Conservation (phyloP, 2,113 vertebrate species). For the Cygnus buccinator region DNA sequence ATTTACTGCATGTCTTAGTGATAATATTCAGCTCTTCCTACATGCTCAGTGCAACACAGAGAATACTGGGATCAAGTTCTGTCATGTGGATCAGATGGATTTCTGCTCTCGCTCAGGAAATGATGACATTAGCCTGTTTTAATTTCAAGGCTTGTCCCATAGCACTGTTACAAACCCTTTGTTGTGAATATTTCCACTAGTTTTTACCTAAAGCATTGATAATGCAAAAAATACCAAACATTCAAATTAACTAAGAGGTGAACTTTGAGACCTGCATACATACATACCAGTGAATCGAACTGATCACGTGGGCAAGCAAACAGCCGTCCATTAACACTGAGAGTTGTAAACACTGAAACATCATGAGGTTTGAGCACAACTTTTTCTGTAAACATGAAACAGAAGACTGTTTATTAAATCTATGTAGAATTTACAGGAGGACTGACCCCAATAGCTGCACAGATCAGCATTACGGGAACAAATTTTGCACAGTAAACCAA, state of each 20-base stretch:
- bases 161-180: neutral
- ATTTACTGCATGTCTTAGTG: neutral
- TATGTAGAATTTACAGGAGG: conserved; percentile 38
- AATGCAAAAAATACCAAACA: neutral
- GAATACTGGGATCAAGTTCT: neutral
- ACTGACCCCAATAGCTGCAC: conserved; percentile 23
- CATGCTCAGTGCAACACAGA: neutral
- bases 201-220: neutral
- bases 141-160: neutral
- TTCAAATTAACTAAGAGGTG: neutral
- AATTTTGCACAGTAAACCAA: neutral
- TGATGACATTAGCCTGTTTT: neutral
- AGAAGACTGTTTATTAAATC: conserved; percentile 45
- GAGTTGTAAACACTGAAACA: conserved; percentile 94
- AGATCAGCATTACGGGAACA: neutral
- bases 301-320: conserved; percentile 93
- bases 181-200: neutral
- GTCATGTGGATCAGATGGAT: neutral
- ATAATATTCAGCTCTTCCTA: neutral
- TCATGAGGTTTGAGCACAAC: conserved; percentile 92
- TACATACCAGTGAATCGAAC: conserved; percentile 93
- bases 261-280: neutral
- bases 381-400: conserved; percentile 88
- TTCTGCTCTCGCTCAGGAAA: neutral
- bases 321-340: conserved; percentile 92